Base-by-base conservation (phyloP, 1,140 invertebrate species). In the Leptoteleia sp. region DNA sequence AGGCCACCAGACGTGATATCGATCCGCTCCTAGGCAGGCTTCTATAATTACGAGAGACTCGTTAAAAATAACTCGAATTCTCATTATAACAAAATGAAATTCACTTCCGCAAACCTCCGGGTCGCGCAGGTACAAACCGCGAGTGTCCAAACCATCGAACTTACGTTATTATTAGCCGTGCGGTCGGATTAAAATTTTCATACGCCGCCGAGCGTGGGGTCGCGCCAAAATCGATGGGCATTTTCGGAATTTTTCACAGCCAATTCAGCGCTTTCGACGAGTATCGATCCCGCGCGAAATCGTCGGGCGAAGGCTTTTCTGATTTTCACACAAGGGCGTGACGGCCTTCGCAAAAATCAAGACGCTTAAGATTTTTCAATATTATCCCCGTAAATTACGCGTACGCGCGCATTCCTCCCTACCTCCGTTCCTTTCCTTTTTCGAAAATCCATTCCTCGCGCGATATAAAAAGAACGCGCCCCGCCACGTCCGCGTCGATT, bases 1-100 rank as follows among this genome's bases (percentile, higher is more conserved):
- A 71, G 54, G 67, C 67, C 67, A 52, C 8, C 43, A 59, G 54
- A 70, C 65, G 42, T 19, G 25, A 29, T 70, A 70, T 70, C 45
- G 65, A 70, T 59, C 65, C 33, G 25, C 12, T 54, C 9, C 38
- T 45, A 59, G 43, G 35, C 45, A 50, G 16, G 45, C 7, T 59
- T 40, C 52, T 59, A 70, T 70, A 70, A 70, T 70, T 70, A 70
- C 31, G 16, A 59, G 16, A 31, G 43, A 31, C 17, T 43, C n/a
- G 65, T 70, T 70, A 70, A 68, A 68, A 48, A 68, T 68, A 68
- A 57, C 65, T 57, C 52, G 43, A 38, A 68, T 57, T 68, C 65
- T 59, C 45, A 25, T 59, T 70, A 59, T 35, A 11, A 45, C 37
- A 35, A 45, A 47, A 55, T 67, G 11, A 67, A 67, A 11, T 55